These are phyloP conservation scores for Premnoplex brunnescens DNA, from an alignment of 2,797 vertebrate genomes.

Conservation along the genomic window DNA sequence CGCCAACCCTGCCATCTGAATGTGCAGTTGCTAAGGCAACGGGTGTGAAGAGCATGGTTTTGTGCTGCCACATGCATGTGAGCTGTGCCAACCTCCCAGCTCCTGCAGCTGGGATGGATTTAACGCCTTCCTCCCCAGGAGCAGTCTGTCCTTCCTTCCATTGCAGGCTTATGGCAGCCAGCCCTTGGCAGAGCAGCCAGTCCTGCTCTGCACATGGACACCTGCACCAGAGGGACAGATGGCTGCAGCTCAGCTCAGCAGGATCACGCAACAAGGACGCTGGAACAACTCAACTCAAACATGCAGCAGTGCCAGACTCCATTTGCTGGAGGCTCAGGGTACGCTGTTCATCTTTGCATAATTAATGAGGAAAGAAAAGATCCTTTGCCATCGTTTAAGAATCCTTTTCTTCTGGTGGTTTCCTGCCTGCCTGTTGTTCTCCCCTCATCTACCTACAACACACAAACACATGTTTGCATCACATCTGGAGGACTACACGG, in stretches of 20 bases:
- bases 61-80: conserved; percentile 25
- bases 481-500: rapidly evolving
- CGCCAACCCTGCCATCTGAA: not conserved
- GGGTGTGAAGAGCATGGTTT: not conserved
- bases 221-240: not conserved
- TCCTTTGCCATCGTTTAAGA: not conserved
- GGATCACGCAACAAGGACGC: not conserved
- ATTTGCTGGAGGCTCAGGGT: not conserved
- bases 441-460: not conserved
- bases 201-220: not conserved
- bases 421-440: not conserved
- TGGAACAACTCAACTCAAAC: not conserved
- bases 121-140: conserved; percentile 29
- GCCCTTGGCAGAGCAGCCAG: not conserved
- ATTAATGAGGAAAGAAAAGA: not conserved
- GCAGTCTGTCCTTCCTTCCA: not conserved
- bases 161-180: rapidly evolving
- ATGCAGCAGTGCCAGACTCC: not conserved
- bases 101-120: conserved; percentile 1
- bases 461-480: not conserved
- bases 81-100: not conserved
- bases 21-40: conserved; percentile 59
- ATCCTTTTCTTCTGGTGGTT: not conserved
- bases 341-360: not conserved
- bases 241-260: not conserved